Conservation (phyloP, 2,888 invertebrate genomes). For the Tipula vernalis region DNA sequence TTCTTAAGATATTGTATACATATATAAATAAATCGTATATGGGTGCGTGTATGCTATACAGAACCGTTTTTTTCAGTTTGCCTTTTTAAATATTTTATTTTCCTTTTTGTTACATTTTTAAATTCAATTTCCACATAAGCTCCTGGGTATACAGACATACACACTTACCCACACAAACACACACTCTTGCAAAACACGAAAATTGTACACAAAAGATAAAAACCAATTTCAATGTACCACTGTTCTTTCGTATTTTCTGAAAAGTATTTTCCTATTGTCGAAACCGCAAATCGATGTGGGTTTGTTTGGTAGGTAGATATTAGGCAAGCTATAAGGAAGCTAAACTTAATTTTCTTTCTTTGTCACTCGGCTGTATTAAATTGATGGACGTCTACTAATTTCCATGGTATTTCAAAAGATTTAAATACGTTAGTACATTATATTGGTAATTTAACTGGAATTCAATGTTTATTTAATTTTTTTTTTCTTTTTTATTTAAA, state of each 20-base stretch:
- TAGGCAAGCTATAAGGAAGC: background rate
- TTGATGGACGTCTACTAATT: too few relatives aligned
- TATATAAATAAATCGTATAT: background rate
- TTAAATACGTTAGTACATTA: too few relatives aligned
- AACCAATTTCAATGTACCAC: background rate
- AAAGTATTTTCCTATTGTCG: background rate
- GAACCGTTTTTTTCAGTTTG: background rate
- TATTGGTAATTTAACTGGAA: too few relatives aligned
- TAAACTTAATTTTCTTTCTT: background rate
- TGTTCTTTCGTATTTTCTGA: background rate
- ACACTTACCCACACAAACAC: background rate
- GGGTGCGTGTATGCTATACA: background rate
- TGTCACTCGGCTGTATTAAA: too few relatives aligned
- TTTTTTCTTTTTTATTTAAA: too few relatives aligned
- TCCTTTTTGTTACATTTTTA: background rate
- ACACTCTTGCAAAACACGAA: background rate
- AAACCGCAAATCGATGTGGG: background rate
- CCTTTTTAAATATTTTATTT: slow-evolving; percentile 7
- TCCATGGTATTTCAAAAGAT: too few relatives aligned
- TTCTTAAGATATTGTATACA: background rate
- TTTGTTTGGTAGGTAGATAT: background rate
- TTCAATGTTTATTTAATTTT: too few relatives aligned
- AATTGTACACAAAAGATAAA: background rate
- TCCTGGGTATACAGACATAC: background rate
- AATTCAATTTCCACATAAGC: slow-evolving; percentile 8